phyloP scores from a whole-genome alignment of 2,797 vertebrate genomes.

The Channa striata region DNA sequence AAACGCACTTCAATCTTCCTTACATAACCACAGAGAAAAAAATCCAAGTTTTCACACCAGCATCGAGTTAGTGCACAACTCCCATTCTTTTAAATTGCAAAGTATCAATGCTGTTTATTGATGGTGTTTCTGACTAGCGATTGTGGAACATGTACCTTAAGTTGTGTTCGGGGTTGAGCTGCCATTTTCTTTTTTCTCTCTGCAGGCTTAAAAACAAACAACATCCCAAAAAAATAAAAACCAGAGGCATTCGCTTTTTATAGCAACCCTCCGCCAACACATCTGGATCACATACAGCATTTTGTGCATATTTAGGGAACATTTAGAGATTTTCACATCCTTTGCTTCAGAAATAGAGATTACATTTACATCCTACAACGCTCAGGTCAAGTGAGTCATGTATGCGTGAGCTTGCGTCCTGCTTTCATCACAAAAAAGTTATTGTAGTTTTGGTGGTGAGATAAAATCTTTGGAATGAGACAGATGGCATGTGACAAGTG shows the following conservation, averaged over 20 bases:
- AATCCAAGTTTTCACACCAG: slow-evolving; percentile 31
- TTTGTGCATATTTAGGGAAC: slow-evolving; percentile 31
- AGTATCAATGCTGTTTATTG: slow-evolving; percentile 23
- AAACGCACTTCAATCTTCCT: slow-evolving; percentile 22
- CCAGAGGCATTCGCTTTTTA: slow-evolving; percentile 9
- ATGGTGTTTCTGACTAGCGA: slow-evolving; percentile 16
- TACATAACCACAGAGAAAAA: slow-evolving; percentile 22
- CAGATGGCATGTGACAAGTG: slow-evolving; percentile 12
- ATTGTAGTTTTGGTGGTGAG: slow-evolving; percentile 29
- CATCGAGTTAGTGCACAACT: slow-evolving; percentile 7
- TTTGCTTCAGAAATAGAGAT: slow-evolving; percentile 4
- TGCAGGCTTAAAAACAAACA: background rate
- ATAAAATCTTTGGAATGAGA: slow-evolving; percentile 48
- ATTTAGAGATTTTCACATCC: slow-evolving; percentile 26
- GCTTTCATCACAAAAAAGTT: slow-evolving; percentile 30
- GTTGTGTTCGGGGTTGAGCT: slow-evolving; percentile 36
- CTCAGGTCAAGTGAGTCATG: slow-evolving; percentile 43
- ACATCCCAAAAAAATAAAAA: slow-evolving; percentile 1
- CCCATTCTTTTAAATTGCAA: slow-evolving; percentile 21
- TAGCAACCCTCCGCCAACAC: slow-evolving; percentile 20
- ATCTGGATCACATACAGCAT: slow-evolving; percentile 29
- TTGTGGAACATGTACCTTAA: slow-evolving; percentile 52
- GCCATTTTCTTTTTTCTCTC: slow-evolving; percentile 34
- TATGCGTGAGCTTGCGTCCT: slow-evolving; percentile 9
- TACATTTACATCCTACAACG: slow-evolving; percentile 22